Percentiles rank a stretch among this genome's conserved stretches.
These are phyloP conservation scores for Sebastes kiyomatsui DNA, from an alignment of 2,797 vertebrate species.

Conservation along the genomic window DNA sequence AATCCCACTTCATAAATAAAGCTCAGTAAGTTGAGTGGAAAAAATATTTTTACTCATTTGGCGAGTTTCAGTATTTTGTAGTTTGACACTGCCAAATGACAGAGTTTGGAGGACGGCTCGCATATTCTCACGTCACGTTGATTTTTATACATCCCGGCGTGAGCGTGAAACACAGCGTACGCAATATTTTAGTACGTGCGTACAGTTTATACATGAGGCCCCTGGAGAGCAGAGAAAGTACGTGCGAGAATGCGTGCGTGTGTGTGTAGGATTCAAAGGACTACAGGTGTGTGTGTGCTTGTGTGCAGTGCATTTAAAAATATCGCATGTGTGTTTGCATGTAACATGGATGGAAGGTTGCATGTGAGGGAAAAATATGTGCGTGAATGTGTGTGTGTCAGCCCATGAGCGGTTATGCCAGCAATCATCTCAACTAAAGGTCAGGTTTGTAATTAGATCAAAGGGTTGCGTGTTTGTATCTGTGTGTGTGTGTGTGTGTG, in stretches of 20 bases:
- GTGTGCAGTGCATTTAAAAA: background rate
- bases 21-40: no score
- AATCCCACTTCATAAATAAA: no score
- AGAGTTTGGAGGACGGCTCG: no score
- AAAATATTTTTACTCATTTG: no score
- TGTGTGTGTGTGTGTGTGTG: constrained; percentile 1
- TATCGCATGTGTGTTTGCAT: background rate
- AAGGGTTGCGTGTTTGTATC: constrained; percentile 2
- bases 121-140: no score
- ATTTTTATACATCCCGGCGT: no score
- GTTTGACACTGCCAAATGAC: no score
- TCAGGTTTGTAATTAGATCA: constrained; percentile 64
- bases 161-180: no score
- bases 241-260: background rate
- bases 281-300: background rate
- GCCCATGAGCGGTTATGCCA: constrained; percentile 16
- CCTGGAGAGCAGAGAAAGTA: background rate
- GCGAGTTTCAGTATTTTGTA: no score
- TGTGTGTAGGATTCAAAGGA: background rate
- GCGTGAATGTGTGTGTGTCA: background rate
- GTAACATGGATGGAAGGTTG: background rate
- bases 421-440: constrained; percentile 62
- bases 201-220: no score
- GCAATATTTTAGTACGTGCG: no score
- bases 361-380: background rate